Evolutionary conservation across 2,113 vertebrate genomes (phyloP), one percentile per base, ranked within the genome.

Genomic region (Trachemys scripta): DNA sequence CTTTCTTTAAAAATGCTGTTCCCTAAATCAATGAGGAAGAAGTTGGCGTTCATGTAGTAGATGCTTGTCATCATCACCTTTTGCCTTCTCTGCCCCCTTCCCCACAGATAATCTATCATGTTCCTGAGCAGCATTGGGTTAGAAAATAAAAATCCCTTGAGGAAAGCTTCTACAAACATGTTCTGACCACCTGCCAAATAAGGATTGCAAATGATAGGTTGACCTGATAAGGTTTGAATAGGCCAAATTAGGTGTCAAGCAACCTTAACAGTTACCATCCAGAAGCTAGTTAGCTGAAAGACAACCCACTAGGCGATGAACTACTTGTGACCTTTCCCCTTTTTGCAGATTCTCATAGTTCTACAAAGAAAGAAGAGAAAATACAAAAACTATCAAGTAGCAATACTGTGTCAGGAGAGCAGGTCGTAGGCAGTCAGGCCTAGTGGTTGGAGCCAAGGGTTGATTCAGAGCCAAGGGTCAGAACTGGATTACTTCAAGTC

Each of bases 291-390:
- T 49, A 84, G 47, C 20, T 57, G 38, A 86, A 75, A 47, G 42
- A 65, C 72, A 35, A 75, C 42, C 29, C 10, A 5, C 27, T 65
- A 47, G 24, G 62, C 4, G 24, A 3, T 9, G 85, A 20, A 25
- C 6, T 25, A 38, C 20, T 89, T 92, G 8, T 85, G 2, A 24
- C 35, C 1, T 65, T 84, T 82, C 1, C 49, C 78, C 29, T 80
- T 87, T 96, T 62, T 92, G 19, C 10, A 56, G 76, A 35, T 35
- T 1, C 82, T 83, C 35, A 85, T 56, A 35, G 24, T 22, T 11
- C 29, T 83, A 51, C 82, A 11, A 82, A 1, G 69, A 92, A 94
- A 92, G 14, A 97, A 93, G 89, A n/a, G 83, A 80, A 14, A 91
- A 53, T 79, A 80, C 84, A 79, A 90, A 95, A 95, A 29, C 57